These are phyloP conservation scores for Prolemur simus DNA, from an alignment of 2,113 vertebrate genomes.

Conservation along the genomic window DNA sequence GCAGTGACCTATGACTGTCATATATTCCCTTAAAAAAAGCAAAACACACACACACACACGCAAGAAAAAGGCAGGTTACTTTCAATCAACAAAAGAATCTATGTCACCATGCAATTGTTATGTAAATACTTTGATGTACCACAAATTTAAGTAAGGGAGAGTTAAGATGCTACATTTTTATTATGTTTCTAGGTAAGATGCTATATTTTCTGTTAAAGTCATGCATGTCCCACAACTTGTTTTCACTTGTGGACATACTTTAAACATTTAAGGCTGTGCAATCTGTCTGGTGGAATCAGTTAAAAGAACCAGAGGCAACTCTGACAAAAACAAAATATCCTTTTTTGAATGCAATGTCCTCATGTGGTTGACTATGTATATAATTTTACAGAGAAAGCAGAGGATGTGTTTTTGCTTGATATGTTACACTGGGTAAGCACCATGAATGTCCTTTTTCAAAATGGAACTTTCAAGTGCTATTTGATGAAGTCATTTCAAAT, in stretches of 20 bases:
- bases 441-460: neutral
- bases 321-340: neutral
- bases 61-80: slow-evolving; percentile 54
- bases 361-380: neutral
- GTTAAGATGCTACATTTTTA: neutral
- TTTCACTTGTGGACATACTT: neutral
- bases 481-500: neutral
- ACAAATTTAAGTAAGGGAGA: neutral
- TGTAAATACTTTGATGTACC: neutral
- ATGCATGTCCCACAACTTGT: neutral
- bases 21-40: slow-evolving; percentile 86
- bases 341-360: neutral
- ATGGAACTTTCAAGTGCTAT: neutral
- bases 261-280: neutral
- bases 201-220: neutral
- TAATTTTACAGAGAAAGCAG: neutral
- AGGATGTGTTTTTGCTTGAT: neutral
- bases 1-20: slow-evolving; percentile 85
- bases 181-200: neutral
- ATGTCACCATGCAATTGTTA: neutral
- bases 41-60: slow-evolving; percentile 67
- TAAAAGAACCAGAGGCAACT: neutral
- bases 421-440: neutral
- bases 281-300: neutral
- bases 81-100: neutral